These are phyloP conservation scores for Megaustenia siamemsis DNA, from an alignment of 2,888 invertebrate species.

Conservation along the genomic window DNA sequence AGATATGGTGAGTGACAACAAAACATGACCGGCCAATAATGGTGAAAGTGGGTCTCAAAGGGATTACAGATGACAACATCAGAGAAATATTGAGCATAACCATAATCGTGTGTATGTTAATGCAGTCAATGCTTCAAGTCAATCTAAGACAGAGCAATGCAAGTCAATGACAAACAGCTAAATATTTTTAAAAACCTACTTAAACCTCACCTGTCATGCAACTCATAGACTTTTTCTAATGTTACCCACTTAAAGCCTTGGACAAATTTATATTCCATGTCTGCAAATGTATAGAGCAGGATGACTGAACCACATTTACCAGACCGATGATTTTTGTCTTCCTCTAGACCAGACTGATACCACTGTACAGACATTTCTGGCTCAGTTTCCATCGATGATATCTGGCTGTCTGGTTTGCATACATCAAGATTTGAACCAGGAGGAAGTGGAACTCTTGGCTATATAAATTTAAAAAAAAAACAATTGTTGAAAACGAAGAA, in stretches of 20 bases:
- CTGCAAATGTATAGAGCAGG: slow-evolving; percentile 69
- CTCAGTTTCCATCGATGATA: slow-evolving; percentile 63
- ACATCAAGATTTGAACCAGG: slow-evolving; percentile 63
- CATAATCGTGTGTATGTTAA: too few species aligned
- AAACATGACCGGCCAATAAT: too few species aligned
- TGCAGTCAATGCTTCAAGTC: too few species aligned
- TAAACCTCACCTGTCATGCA: slow-evolving; percentile 71
- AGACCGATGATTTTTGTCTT: slow-evolving; percentile 63
- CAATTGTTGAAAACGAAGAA: too few species aligned
- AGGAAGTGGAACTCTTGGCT: slow-evolving; percentile 59
- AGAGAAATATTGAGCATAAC: too few species aligned
- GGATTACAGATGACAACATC: too few species aligned
- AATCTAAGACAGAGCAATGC: too few species aligned
- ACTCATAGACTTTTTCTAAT: slow-evolving; percentile 69
- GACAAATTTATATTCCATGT: slow-evolving; percentile 58
- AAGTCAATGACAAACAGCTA: too few species aligned
- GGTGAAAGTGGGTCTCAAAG: too few species aligned
- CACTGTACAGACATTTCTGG: slow-evolving; percentile 76
- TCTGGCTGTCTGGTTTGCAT: slow-evolving; percentile 63
- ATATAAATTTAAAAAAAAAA: neutral
- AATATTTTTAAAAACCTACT: neutral
- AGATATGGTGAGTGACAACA: too few species aligned
- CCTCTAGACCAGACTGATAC: slow-evolving; percentile 73
- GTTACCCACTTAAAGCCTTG: slow-evolving; percentile 70
- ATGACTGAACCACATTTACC: slow-evolving; percentile 66